Evolutionary conservation across 2,113 vertebrate species (phyloP), one percentile per base, ranked within the genome.

Genomic region (human (Homo sapiens)): DNA sequence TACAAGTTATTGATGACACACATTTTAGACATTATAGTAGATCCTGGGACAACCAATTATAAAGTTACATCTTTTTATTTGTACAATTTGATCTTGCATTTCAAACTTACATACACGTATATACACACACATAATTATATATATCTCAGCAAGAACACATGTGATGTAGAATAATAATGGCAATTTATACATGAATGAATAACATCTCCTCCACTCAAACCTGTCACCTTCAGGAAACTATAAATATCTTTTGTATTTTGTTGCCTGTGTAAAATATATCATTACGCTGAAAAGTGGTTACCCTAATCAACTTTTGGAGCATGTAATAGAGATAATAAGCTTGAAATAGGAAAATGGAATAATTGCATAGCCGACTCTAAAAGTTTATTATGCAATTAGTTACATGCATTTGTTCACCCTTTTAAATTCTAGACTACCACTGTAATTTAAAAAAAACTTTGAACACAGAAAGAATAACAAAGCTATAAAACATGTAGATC

Each of bases 331-430:
- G 70, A 94, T 75, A 83, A 79, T 88, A 90, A 90, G 61, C 40
- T 90, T 73, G 73, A 93, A 90, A 68, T 68, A 83, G 76, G 86
- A 88, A 90, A 90, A 7, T 30, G 5, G 27, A 79, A 90, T 75
- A 94, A 94, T 96, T 95, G 75, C 66, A 95, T 35, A 94, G n/a
- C 64, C 80, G 45, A 75, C 40, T 68, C 5, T 91, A 93, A 91
- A 97, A 93, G 61, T 84, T 90, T 94, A 96, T 59, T 64, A 88
- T 55, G 52, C 61, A 96, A 76, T 94, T 78, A 94, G 45, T 92
- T 90, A 82, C 35, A 87, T 68, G 64, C 5, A 87, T 3, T 25
- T 3, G 32, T 79, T 96, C 93, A 18, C 50, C 95, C 78, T 89
- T 95, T 95, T 72, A 92, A 81, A 94, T 92, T 94, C 59, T 79